Conservation (phyloP, 2,113 vertebrate species). For the Lasiurus borealis region DNA sequence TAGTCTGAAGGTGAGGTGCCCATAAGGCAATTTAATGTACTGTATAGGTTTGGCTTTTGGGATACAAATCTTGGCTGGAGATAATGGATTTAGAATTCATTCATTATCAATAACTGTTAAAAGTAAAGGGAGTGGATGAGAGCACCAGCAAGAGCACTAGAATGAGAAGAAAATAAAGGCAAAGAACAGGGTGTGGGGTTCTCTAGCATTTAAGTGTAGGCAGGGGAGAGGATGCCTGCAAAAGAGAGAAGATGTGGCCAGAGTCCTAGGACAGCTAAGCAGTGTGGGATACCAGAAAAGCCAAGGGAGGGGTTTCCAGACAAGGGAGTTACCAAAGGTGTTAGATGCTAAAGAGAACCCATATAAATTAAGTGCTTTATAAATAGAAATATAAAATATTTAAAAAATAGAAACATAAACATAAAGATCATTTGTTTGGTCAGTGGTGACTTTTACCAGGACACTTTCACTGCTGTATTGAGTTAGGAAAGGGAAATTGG, state of each 20-base stretch:
- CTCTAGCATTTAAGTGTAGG: neutral
- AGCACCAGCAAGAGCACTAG: neutral
- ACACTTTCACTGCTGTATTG: neutral
- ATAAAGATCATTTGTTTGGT: neutral
- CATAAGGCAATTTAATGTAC: neutral
- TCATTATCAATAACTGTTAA: slow-evolving; percentile 25
- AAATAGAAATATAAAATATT: neutral
- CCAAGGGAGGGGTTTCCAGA: neutral
- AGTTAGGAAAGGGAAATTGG: neutral
- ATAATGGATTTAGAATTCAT: slow-evolving; percentile 1
- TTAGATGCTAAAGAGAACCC: neutral
- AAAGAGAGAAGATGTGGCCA: neutral
- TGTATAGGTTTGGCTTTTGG: neutral
- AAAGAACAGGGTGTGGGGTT: neutral
- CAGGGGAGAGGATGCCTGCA: neutral
- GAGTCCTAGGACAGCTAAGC: neutral
- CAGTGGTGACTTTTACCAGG: neutral
- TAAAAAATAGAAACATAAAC: neutral
- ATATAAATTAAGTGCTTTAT: neutral
- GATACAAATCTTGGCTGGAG: neutral
- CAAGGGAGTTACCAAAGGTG: neutral
- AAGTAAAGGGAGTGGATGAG: neutral
- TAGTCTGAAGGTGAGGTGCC: neutral
- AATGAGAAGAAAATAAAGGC: neutral
- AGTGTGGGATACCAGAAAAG: neutral